Percentiles rank a stretch among this genome's conserved stretches.
Conservation (phyloP, 2,797 vertebrate species). For the Diplodus sargus region DNA sequence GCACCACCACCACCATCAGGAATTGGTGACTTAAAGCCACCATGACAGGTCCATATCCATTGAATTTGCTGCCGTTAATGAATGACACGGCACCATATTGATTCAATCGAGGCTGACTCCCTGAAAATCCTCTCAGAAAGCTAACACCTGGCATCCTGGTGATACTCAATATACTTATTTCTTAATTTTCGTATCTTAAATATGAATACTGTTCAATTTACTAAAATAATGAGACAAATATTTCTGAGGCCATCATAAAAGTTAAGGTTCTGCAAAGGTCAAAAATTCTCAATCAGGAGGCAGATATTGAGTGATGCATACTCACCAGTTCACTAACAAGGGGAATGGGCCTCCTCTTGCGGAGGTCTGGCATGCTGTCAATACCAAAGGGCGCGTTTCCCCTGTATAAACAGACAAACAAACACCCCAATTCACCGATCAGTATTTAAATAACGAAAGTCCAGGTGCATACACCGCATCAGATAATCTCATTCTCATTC, state of each 20-base stretch:
- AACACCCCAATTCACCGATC: slow-evolving; percentile 11
- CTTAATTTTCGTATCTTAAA: background rate
- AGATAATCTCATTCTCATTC: background rate
- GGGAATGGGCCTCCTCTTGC: slow-evolving; percentile 92
- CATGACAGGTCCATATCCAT: no score
- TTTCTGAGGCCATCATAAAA: background rate
- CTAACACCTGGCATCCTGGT: no score
- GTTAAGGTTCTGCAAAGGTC: slow-evolving; percentile 3
- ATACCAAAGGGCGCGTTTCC: slow-evolving; percentile 93
- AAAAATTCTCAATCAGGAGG: slow-evolving; percentile 8
- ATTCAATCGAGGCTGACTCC: no score
- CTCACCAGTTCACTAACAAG: slow-evolving; percentile 98
- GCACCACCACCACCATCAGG: no score
- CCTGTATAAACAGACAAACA: slow-evolving; percentile 83
- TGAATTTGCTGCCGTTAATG: no score
- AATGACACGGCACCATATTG: no score
- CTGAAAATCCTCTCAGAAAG: no score
- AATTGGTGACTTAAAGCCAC: no score
- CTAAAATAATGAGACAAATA: background rate
- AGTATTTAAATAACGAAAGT: slow-evolving; percentile 9
- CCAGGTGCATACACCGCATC: background rate
- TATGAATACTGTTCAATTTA: background rate
- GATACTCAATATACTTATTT: background rate
- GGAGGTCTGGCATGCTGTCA: slow-evolving; percentile 96
- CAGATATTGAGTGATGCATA: slow-evolving; percentile 23